phyloP scores from a whole-genome alignment of 2,797 vertebrate genomes.

The Pachyuromys duprasi region DNA sequence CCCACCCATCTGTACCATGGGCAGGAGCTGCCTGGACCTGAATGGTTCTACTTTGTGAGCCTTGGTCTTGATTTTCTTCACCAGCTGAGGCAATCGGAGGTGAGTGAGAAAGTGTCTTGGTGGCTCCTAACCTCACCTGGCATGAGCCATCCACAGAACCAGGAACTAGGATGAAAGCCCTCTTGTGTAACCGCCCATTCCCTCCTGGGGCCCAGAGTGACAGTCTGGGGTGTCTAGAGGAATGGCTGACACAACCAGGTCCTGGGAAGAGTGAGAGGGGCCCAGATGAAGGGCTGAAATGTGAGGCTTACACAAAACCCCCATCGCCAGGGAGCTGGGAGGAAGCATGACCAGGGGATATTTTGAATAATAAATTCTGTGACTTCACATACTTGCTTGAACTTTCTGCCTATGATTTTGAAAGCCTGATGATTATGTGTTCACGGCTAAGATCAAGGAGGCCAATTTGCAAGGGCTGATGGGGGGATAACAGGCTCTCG shows the following conservation, averaged over 20 bases:
- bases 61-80: neutral
- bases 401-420: conserved; percentile 58
- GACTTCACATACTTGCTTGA: conserved; percentile 63
- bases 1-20: neutral
- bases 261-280: neutral
- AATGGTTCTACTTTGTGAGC: no score
- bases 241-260: neutral
- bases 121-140: no score
- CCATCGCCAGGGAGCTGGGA: neutral
- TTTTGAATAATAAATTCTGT: conserved; percentile 74
- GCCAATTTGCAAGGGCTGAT: conserved; percentile 16
- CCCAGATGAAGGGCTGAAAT: neutral
- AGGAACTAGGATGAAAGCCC: neutral
- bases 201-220: neutral
- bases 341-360: neutral
- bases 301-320: neutral
- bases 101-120: accelerated
- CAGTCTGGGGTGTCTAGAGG: neutral
- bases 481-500: conserved; percentile 36
- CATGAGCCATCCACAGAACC: accelerated
- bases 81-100: neutral
- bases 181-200: neutral
- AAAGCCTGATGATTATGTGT: conserved; percentile 63
- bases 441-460: conserved; percentile 53
- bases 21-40: neutral